Evolutionary conservation across 1,140 invertebrate species (phyloP), one percentile per base, ranked within the genome.

Genomic region (Listronotus oregonensis): DNA sequence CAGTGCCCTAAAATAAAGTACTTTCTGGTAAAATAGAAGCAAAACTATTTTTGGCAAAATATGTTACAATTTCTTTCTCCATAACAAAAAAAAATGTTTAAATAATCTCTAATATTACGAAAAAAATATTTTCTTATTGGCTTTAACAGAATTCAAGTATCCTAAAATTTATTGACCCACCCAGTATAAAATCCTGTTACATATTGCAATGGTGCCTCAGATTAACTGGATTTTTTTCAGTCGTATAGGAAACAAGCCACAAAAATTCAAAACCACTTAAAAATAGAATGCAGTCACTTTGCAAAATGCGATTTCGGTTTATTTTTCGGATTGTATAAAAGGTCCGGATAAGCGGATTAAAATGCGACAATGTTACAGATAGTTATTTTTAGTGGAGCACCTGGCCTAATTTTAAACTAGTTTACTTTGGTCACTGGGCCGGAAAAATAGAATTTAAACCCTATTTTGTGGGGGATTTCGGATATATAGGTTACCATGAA

Each of bases 361-460:
- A 64, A 56, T 56, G 55, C 37, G 62, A 64, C 62, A 64, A 57
- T 57, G 52, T 64, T 64, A 57, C 39, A 55, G 61, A 54, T 63
- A 63, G 43, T 31, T 50, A 51, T 39, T 61, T 51, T 50, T 32
- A 18, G 34, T 51, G 34, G 43, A 64, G 62, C 62, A 64, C 62
- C 62, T 64, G 62, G 62, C 21, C 62, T 50, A 64, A 64, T 64
- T 64, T 64, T 57, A 64, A 64, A 40, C 62, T 56, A 64, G 54
- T 64, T 64, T 56, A 34, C 31, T 9, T 56, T 50, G 62, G 32
- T 21, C 39, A 49, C n/a, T 57, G 52, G 44, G 15, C 18, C 31
- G 52, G 50, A 57, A 64, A 57, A 58, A 47, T 32, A 11, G 40
- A 37, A 49, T 49, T 56, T 34, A 17, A 51, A 31, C 12, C 44